Percentiles rank a stretch among this genome's conserved stretches.
These are phyloP conservation scores for Hephaestus fuliginosus DNA, from an alignment of 2,797 vertebrate species.

Conservation along the genomic window DNA sequence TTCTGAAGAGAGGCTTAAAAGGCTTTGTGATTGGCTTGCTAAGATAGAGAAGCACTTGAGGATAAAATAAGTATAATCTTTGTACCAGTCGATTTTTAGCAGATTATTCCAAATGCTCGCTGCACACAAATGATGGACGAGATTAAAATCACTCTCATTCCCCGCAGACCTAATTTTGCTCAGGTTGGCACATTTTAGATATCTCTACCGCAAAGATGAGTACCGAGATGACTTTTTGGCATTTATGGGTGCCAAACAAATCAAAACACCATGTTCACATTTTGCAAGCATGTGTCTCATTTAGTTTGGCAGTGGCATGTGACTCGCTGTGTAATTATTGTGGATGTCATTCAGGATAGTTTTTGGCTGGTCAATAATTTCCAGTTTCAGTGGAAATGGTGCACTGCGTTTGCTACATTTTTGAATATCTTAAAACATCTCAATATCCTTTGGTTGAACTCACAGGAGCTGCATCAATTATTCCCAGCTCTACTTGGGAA, in stretches of 20 bases:
- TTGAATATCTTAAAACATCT: slow-evolving; percentile 60
- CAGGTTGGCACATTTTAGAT: slow-evolving; percentile 73
- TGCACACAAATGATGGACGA: slow-evolving; percentile 55
- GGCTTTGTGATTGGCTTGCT: slow-evolving; percentile 51
- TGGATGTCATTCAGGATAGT: slow-evolving; percentile 68
- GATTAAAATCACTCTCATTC: slow-evolving; percentile 67
- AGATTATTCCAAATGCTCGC: slow-evolving; percentile 65
- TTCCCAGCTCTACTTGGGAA: slow-evolving; percentile 48
- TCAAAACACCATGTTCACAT: slow-evolving; percentile 81
- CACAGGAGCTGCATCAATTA: slow-evolving; percentile 64
- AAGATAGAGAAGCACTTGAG: slow-evolving; percentile 64
- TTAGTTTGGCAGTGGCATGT: slow-evolving; percentile 75
- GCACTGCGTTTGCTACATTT: slow-evolving; percentile 53
- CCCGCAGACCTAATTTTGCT: slow-evolving; percentile 70
- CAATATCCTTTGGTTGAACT: slow-evolving; percentile 76
- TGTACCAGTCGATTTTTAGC: slow-evolving; percentile 58
- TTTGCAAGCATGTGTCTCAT: slow-evolving; percentile 76
- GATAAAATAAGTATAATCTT: slow-evolving; percentile 54
- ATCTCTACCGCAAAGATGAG: slow-evolving; percentile 67
- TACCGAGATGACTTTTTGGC: slow-evolving; percentile 74
- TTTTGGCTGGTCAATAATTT: slow-evolving; percentile 73
- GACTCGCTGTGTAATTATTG: slow-evolving; percentile 74
- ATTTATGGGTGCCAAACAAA: slow-evolving; percentile 78
- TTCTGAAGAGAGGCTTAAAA: slow-evolving; percentile 58
- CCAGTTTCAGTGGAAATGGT: slow-evolving; percentile 56